Conservation (phyloP, 2,888 invertebrate genomes). For the Tupiocoris notatus region DNA sequence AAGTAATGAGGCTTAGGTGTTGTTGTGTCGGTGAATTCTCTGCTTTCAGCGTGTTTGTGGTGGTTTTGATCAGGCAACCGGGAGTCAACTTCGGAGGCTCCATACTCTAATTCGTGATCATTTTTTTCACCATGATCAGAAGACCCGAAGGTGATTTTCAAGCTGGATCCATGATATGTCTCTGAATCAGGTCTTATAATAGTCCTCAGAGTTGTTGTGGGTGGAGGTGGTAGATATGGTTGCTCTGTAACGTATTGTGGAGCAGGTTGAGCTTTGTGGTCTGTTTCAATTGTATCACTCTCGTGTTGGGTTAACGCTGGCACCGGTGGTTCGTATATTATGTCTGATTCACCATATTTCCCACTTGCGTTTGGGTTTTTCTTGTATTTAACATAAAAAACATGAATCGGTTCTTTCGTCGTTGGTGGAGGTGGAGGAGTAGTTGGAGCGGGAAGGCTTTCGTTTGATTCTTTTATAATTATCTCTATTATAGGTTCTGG, state of each 20-base stretch:
- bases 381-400: constrained; percentile 87
- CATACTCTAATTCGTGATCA: constrained; percentile 43
- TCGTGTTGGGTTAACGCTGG: constrained; percentile 73
- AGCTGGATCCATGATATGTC: constrained; percentile 71
- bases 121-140: constrained; percentile 52
- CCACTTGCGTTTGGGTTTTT: constrained; percentile 69
- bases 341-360: constrained; percentile 62
- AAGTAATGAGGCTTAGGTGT: constrained; percentile 35
- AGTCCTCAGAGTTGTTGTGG: constrained; percentile 76
- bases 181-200: constrained; percentile 86
- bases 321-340: constrained; percentile 76
- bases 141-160: constrained; percentile 77
- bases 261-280: constrained; percentile 14
- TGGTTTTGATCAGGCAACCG: constrained; percentile 42
- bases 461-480: constrained; percentile 86
- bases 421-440: constrained; percentile 58
- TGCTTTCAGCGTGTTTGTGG: constrained; percentile 40
- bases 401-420: constrained; percentile 82
- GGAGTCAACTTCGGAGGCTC: constrained; percentile 47
- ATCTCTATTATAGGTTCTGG: constrained; percentile 90
- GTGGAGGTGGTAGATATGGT: constrained; percentile 57
- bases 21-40: constrained; percentile 31
- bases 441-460: constrained; percentile 68
- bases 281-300: constrained; percentile 60
- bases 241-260: constrained; percentile 47